Percentiles rank a stretch among this genome's conserved stretches.
These are phyloP conservation scores for Sternarchorhynchus goeldii DNA, from an alignment of 2,797 vertebrate genomes.

Conservation along the genomic window DNA sequence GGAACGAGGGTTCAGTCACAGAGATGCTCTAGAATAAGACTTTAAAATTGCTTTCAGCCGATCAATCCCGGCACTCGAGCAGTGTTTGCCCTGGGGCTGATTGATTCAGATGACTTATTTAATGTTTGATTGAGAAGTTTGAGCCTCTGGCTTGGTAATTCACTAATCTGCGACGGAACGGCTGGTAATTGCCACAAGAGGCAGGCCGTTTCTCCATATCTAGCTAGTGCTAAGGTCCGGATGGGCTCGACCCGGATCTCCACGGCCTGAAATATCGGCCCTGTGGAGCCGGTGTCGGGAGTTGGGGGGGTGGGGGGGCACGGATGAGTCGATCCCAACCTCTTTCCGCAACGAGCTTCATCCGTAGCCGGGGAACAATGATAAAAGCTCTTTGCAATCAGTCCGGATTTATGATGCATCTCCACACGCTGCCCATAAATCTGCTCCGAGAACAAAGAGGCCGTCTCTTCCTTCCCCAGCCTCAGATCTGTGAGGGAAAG, in stretches of 20 bases:
- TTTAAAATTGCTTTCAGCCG: constrained; percentile 50
- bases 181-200: constrained; percentile 64
- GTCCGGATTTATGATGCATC: constrained; percentile 73
- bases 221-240: constrained; percentile 57
- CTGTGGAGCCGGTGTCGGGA: too few species aligned
- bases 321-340: neutral
- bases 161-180: constrained; percentile 58
- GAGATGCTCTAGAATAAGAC: constrained; percentile 42
- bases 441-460: constrained; percentile 65
- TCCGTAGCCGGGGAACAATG: constrained; percentile 6
- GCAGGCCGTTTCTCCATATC: constrained; percentile 57
- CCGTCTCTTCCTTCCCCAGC: constrained; percentile 62
- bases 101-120: constrained; percentile 56
- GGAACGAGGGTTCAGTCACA: too few species aligned
- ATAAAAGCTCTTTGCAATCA: constrained; percentile 42
- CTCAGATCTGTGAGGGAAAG: constrained; percentile 62
- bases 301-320: constrained; percentile 28
- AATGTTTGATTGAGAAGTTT: constrained; percentile 59
- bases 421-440: constrained; percentile 70
- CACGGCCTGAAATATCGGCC: too few species aligned
- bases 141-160: constrained; percentile 41
- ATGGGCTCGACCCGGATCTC: constrained; percentile 40
- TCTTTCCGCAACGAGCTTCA: neutral
- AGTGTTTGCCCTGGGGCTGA: constrained; percentile 39
- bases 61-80: constrained; percentile 50